A percentile compares a stretch with the other conserved stretches of the same genome.
Evolutionary conservation across 2,113 vertebrate genomes (phyloP).

Genomic region (Gymnobelideus leadbeateri): DNA sequence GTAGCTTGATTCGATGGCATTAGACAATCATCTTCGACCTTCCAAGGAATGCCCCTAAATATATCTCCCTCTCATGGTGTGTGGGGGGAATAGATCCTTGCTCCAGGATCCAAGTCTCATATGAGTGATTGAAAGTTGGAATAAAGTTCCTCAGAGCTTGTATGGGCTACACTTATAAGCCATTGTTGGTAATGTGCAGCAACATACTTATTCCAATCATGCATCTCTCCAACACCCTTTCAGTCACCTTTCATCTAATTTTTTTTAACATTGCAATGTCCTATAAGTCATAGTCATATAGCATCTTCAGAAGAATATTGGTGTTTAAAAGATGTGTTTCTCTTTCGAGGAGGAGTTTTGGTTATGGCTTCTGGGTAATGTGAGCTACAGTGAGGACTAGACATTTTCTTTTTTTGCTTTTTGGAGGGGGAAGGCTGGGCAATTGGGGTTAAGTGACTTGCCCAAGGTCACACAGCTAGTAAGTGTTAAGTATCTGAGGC

Average conservation of each 20-base stretch:
- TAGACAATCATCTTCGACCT: not conserved
- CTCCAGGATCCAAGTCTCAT: not conserved
- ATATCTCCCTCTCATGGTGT: not conserved
- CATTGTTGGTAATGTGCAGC: not conserved
- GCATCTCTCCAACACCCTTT: not conserved
- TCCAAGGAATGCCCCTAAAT: not conserved
- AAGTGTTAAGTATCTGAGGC: too few relatives aligned
- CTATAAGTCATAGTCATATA: not conserved
- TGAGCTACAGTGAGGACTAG: not conserved
- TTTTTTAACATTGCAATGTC: not conserved
- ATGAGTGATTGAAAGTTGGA: not conserved
- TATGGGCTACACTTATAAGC: not conserved
- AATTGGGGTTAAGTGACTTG: too few relatives aligned
- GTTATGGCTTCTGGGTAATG: not conserved
- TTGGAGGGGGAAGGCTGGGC: too few relatives aligned
- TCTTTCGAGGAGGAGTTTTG: not conserved
- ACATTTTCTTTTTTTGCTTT: not conserved
- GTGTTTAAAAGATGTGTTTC: not conserved
- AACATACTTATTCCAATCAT: not conserved
- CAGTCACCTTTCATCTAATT: not conserved
- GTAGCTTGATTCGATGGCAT: not conserved
- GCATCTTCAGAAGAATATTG: not conserved
- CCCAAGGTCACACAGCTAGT: too few relatives aligned
- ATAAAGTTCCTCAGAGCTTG: not conserved
- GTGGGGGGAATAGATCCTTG: not conserved